A percentile compares a stretch with the other conserved stretches of the same genome.
These are phyloP conservation scores for Rotaria magnacalcarata DNA, from an alignment of 2,888 invertebrate genomes.

Conservation along the genomic window DNA sequence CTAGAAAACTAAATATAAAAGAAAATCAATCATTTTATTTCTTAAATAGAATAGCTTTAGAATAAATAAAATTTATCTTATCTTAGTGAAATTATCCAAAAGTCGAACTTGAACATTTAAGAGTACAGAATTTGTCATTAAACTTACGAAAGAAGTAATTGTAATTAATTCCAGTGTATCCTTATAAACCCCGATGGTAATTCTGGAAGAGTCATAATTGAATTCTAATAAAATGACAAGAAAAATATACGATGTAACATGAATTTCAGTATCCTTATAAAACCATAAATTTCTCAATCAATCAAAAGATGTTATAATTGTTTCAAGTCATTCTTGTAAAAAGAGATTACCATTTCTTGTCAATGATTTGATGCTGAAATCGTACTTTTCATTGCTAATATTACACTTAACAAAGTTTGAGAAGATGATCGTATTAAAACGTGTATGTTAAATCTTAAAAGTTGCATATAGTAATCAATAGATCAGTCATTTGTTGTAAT, in stretches of 20 bases:
- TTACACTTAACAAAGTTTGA: background rate
- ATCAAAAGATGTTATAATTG: background rate
- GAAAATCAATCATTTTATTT: background rate
- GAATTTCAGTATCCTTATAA: background rate
- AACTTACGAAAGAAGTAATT: background rate
- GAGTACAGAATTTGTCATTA: too few species aligned
- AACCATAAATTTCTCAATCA: background rate
- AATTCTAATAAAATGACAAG: too few species aligned
- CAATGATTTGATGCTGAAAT: background rate
- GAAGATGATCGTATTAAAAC: too few species aligned
- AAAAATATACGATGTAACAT: background rate
- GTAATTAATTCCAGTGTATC: background rate
- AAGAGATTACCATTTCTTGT: background rate
- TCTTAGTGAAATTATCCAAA: too few species aligned
- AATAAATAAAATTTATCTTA: too few species aligned
- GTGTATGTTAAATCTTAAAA: too few species aligned
- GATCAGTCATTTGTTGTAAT: background rate
- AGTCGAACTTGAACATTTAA: too few species aligned
- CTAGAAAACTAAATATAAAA: constrained; percentile 4
- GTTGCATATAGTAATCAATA: constrained; percentile 17
- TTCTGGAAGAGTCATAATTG: too few species aligned
- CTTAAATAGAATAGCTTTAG: too few species aligned
- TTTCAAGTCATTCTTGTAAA: background rate
- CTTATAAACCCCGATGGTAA: background rate
- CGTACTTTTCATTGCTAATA: background rate